Percentiles rank a stretch among this genome's conserved stretches.
Evolutionary conservation across 1,140 invertebrate genomes (phyloP).

Genomic region (Eueides isabella): DNA sequence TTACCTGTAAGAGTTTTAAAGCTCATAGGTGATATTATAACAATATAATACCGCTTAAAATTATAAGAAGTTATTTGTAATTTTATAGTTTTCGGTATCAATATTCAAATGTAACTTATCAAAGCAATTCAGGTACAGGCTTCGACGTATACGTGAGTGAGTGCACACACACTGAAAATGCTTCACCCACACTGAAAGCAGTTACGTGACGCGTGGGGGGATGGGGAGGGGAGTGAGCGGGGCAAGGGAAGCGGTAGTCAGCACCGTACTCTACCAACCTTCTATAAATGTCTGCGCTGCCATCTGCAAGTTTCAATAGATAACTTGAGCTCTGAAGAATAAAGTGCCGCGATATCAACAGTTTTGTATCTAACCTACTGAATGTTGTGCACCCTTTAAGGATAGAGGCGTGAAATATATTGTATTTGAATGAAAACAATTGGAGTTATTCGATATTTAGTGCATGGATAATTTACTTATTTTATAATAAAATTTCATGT

Average conservation of each 20-base stretch:
- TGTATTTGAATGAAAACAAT: conserved; percentile 57
- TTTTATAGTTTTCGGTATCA: background rate
- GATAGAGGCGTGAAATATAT: conserved; percentile 62
- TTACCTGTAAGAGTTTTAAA: too few species aligned
- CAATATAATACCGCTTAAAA: background rate
- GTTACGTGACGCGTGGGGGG: conserved; percentile 34
- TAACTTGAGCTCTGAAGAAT: conserved; percentile 75
- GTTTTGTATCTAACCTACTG: conserved; percentile 59
- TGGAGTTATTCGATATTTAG: conserved; percentile 38
- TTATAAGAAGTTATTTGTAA: background rate
- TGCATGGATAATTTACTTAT: conserved; percentile 29
- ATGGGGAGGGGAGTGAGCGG: conserved; percentile 30
- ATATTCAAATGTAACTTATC: background rate
- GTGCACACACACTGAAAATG: conserved; percentile 58
- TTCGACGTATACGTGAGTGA: conserved; percentile 43
- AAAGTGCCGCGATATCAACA: conserved; percentile 73
- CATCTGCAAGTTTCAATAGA: conserved; percentile 81
- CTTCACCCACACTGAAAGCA: conserved; percentile 48
- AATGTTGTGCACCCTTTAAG: conserved; percentile 70
- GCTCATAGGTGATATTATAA: too few species aligned
- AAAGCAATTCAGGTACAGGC: conserved; percentile 31
- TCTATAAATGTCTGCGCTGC: conserved; percentile 77
- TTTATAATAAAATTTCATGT: conserved; percentile 18
- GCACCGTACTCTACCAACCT: conserved; percentile 60
- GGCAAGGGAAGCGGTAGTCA: conserved; percentile 43